phyloP scores from a whole-genome alignment of 1,140 invertebrate species.

The Cyphomyrmex costatus region DNA sequence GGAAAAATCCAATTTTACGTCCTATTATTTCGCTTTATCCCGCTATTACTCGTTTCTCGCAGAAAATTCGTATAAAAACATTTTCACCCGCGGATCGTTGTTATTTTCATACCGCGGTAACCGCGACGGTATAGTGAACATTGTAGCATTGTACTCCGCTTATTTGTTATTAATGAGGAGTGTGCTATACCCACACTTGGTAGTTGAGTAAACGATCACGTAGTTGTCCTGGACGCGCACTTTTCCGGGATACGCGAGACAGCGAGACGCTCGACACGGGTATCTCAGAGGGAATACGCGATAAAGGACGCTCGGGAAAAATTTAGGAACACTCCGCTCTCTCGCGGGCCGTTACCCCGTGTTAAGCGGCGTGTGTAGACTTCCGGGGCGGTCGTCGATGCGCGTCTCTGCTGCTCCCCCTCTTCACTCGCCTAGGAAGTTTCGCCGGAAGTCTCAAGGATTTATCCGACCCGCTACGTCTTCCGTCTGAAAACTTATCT shows the following conservation, averaged over 20 bases:
- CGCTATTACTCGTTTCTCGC: slow-evolving; percentile 41
- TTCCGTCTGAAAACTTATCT: slow-evolving; percentile 74
- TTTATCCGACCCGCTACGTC: slow-evolving; percentile 70
- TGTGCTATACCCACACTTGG: not conserved
- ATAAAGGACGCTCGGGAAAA: slow-evolving; percentile 55
- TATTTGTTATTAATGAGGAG: not conserved
- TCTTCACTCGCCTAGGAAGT: slow-evolving; percentile 52
- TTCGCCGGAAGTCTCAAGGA: slow-evolving; percentile 66
- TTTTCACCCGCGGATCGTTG: slow-evolving; percentile 9
- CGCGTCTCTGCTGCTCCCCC: not conserved
- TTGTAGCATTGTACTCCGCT: not conserved
- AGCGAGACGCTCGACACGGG: not conserved
- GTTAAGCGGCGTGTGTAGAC: slow-evolving; percentile 64
- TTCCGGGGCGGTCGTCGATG: slow-evolving; percentile 44
- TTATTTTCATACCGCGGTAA: slow-evolving; percentile 45
- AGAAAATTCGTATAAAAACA: slow-evolving; percentile 44
- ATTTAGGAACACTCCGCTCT: slow-evolving; percentile 47
- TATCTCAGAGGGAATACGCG: not conserved
- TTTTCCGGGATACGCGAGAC: not conserved
- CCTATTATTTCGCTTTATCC: slow-evolving; percentile 53
- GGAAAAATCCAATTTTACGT: slow-evolving; percentile 55
- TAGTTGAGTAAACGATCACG: not conserved
- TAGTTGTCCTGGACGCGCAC: not conserved
- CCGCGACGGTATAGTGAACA: slow-evolving; percentile 4
- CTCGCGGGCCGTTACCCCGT: slow-evolving; percentile 56